A percentile compares a stretch with the other conserved stretches of the same genome.
These are phyloP conservation scores for Operophtera brumata DNA, from an alignment of 2,888 invertebrate genomes.

Conservation along the genomic window DNA sequence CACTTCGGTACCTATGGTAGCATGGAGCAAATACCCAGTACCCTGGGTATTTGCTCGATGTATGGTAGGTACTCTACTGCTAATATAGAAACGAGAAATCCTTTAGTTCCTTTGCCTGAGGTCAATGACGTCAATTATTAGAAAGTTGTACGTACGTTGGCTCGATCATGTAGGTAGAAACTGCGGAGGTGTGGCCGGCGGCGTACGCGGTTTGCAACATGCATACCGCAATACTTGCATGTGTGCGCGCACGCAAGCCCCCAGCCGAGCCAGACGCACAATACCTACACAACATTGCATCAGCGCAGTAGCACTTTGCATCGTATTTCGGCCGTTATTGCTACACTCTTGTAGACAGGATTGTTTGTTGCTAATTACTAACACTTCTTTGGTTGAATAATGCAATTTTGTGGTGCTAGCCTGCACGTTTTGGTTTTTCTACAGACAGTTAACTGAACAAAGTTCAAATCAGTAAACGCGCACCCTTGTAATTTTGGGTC, in stretches of 20 bases:
- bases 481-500: conserved; percentile 5
- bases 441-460: conserved; percentile 6
- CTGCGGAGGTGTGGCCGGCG: conserved; percentile 60
- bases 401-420: background rate
- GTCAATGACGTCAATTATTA: conserved; percentile 57
- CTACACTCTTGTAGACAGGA: background rate
- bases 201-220: conserved; percentile 47
- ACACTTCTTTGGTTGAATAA: background rate
- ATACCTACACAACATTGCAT: conserved; percentile 47
- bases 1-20: no score
- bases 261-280: conserved; percentile 30
- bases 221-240: conserved; percentile 31
- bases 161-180: conserved; percentile 34
- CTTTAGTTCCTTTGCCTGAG: conserved; percentile 33
- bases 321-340: conserved; percentile 25
- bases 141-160: conserved; percentile 46
- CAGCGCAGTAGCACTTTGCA: conserved; percentile 36
- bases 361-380: background rate
- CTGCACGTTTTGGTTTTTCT: background rate
- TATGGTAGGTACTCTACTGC: no score
- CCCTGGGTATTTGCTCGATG: no score
- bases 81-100: background rate
- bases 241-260: conserved; percentile 33
- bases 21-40: no score
- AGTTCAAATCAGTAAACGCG: conserved; percentile 12